These are phyloP conservation scores for Imbricaverruca yamaguchii DNA, from an alignment of 2,888 invertebrate genomes.

Conservation along the genomic window DNA sequence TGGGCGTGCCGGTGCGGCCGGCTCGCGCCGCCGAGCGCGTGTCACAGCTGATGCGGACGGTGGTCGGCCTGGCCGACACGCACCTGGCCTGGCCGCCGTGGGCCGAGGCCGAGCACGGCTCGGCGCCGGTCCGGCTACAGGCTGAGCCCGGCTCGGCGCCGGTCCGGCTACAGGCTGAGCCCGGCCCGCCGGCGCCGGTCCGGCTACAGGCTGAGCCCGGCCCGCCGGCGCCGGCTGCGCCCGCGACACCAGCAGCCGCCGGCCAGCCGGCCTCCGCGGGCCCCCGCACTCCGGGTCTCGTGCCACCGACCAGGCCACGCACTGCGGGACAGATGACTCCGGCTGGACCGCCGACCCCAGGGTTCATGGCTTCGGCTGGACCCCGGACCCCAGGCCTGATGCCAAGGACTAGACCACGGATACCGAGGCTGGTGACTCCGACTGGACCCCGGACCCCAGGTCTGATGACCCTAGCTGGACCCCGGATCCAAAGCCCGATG, in stretches of 20 bases:
- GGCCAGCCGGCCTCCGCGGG: no score
- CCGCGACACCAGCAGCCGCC: background rate
- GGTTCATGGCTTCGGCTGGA: no score
- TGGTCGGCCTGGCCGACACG: background rate
- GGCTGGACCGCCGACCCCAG: no score
- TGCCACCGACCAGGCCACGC: no score
- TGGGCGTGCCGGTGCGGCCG: background rate
- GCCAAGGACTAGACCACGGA: no score
- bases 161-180: background rate
- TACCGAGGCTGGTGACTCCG: no score
- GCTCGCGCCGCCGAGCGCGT: background rate
- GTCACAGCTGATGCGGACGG: background rate
- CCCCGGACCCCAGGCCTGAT: no score
- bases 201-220: background rate
- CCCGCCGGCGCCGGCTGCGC: background rate
- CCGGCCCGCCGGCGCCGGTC: background rate
- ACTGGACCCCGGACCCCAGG: no score
- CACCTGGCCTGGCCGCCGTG: background rate
- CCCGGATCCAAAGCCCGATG: no score
- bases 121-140: background rate
- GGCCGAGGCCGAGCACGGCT: background rate
- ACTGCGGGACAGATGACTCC: no score
- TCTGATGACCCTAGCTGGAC: no score
- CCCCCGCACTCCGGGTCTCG: no score
- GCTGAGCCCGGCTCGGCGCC: background rate